Conservation (phyloP, 2,113 vertebrate genomes). For the Seriola quinqueradiata region DNA sequence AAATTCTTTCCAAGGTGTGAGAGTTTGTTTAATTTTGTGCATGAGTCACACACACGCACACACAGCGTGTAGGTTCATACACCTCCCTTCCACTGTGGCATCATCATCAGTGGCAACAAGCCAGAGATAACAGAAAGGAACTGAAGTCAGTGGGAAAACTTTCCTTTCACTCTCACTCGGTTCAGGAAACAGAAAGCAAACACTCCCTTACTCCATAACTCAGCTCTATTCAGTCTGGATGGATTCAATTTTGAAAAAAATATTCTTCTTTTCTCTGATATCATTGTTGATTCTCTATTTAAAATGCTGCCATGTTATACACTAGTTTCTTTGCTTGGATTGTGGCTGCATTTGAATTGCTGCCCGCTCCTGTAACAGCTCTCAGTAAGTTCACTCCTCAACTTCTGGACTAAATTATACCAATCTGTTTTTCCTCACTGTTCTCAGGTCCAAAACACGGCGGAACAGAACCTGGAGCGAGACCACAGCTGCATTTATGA, state of each 20-base stretch:
- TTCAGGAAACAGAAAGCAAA: conserved; percentile 5
- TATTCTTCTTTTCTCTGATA: background rate
- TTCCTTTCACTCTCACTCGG: conserved; percentile 33
- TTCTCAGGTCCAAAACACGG: conserved; percentile 13
- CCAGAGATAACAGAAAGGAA: conserved; percentile 60
- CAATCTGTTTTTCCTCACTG: background rate
- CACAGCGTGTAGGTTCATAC: conserved; percentile 30
- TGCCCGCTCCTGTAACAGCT: background rate
- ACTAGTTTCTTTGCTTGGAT: background rate
- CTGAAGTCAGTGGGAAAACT: conserved; percentile 37
- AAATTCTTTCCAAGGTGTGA: conserved; percentile 54
- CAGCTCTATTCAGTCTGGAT: background rate
- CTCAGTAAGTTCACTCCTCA: background rate
- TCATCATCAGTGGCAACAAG: conserved; percentile 57
- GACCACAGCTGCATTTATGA: background rate
- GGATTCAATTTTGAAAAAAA: background rate
- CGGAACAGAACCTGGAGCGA: background rate
- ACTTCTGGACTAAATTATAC: conserved; percentile 16
- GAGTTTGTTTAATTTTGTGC: conserved; percentile 34
- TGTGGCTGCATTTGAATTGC: background rate
- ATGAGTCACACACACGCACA: conserved; percentile 49
- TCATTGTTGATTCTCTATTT: background rate
- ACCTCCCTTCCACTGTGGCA: conserved; percentile 29
- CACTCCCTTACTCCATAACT: background rate
- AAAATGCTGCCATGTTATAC: background rate